Evolutionary conservation across 2,797 vertebrate genomes (phyloP), one percentile per base, ranked within the genome.

Genomic region (Alosa sapidissima): DNA sequence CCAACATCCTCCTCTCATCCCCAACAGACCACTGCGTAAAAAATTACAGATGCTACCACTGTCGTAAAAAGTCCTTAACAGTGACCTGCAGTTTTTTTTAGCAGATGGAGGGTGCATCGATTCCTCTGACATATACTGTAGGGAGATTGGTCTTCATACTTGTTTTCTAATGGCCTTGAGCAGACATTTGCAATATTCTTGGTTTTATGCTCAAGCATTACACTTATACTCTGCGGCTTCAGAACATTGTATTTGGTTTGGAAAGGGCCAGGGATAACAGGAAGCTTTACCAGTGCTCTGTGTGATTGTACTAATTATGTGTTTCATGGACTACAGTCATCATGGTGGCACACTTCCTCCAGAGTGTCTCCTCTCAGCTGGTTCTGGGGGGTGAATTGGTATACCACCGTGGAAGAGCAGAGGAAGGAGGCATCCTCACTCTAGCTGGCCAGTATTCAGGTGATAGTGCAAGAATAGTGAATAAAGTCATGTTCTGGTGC

Each of bases 311-410:
- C 47, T 81, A 58, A 24, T 9, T 82, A 11, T 65, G 78, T 85
- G 81, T 88, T 81, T 84, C 78, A 60, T 47, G 41, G 84, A 84
- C 81, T 24, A 72, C 95, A 99, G 98, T 98, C 87, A 99, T 99
- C 90, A 91, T 98, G 89, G 98, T 99, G 33, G 97, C 97, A 6
- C 98, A 99, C 93, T 99, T 99, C 90, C 97, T 99, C 82, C 98
- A 99, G 94, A 99, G 98, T 81, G 84, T 99, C 84, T 97, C 97
- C 0, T 94, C 96, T 13, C 96, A 95, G 75, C 93, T 99, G 88
- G 98, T 98, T 52, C 94, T 99, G 52, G 98, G 98, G 0, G 98
- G 97, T 7, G 98, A 99, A 91, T 91, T 99, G 83, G 98, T 99
- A 2, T 99, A 99, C 89, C 98, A 99, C 89, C 94, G 97, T 52